phyloP scores from a whole-genome alignment of 2,797 vertebrate species.

The Sebastes alutus region DNA sequence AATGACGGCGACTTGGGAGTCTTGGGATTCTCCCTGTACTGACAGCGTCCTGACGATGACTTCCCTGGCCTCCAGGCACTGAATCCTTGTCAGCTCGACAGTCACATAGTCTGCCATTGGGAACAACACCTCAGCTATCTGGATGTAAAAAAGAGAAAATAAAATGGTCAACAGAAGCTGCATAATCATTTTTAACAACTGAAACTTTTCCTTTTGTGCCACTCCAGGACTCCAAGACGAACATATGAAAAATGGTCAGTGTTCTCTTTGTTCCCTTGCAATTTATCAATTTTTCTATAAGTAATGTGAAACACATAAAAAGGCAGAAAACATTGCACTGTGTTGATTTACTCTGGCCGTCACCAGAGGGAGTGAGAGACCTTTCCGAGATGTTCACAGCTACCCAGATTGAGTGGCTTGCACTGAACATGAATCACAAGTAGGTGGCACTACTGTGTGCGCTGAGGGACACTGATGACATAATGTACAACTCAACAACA shows the following conservation, averaged over 20 bases:
- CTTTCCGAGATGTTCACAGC: conserved; percentile 15
- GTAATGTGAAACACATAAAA: background rate
- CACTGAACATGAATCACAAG: conserved; percentile 19
- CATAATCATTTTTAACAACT: background rate
- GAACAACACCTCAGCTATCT: conserved; percentile 94
- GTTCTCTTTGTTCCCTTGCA: background rate
- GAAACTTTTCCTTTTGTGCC: background rate
- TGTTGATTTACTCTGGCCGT: conserved; percentile 27
- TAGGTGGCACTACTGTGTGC: conserved; percentile 56
- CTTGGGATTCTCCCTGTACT: conserved; percentile 92
- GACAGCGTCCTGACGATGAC: conserved; percentile 94
- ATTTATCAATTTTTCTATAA: background rate
- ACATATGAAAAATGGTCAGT: background rate
- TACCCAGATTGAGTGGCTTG: background rate
- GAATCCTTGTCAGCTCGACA: conserved; percentile 88
- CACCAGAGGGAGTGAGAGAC: conserved; percentile 73
- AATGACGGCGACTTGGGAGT: conserved; percentile 87
- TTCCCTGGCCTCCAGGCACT: conserved; percentile 89
- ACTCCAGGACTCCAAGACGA: background rate
- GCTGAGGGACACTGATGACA: conserved; percentile 37
- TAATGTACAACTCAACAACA: conserved; percentile 16
- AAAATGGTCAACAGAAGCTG: background rate
- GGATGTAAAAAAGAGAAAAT: background rate
- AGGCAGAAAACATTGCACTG: background rate
- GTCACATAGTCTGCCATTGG: conserved; percentile 87